These are phyloP conservation scores for Alloscopus bannaensis DNA, from an alignment of 2,888 invertebrate species.

Conservation along the genomic window DNA sequence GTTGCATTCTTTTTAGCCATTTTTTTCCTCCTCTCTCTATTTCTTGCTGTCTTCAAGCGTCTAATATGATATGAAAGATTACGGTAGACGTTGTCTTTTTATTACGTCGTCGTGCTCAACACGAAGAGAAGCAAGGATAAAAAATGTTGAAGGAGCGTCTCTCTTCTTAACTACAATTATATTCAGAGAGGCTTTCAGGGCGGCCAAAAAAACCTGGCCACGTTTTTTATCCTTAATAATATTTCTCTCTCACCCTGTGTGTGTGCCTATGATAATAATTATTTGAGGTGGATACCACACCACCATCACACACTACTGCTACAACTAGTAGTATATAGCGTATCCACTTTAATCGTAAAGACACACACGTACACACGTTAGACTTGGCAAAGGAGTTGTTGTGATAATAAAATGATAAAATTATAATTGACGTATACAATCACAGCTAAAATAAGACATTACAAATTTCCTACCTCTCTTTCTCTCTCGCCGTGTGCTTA, in stretches of 20 bases:
- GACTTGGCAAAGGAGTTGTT: slow-evolving; percentile 14
- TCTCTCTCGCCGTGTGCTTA: too few relatives aligned
- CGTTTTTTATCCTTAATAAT: slow-evolving; percentile 16
- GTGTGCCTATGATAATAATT: slow-evolving; percentile 57
- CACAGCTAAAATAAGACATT: slow-evolving; percentile 49
- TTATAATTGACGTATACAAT: slow-evolving; percentile 46
- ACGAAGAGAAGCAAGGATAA: slow-evolving; percentile 29
- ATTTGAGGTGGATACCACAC: slow-evolving; percentile 27
- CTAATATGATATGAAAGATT: too few relatives aligned
- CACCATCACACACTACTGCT: too few relatives aligned
- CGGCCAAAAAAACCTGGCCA: slow-evolving; percentile 35
- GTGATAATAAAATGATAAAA: slow-evolving; percentile 51
- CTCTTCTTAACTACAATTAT: not conserved
- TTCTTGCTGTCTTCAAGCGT: not conserved
- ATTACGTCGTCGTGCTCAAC: slow-evolving; percentile 57
- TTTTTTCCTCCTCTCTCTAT: not conserved
- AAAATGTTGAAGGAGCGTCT: slow-evolving; percentile 41
- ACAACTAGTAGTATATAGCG: too few relatives aligned
- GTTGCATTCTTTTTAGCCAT: slow-evolving; percentile 13
- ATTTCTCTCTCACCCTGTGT: slow-evolving; percentile 3
- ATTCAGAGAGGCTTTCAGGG: slow-evolving; percentile 49
- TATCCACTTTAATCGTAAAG: too few relatives aligned
- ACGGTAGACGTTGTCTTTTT: slow-evolving; percentile 34
- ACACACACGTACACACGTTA: not conserved
- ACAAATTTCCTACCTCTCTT: too few relatives aligned